These are phyloP conservation scores for Napeogenes sylphis DNA, from an alignment of 2,888 invertebrate genomes.

Conservation along the genomic window DNA sequence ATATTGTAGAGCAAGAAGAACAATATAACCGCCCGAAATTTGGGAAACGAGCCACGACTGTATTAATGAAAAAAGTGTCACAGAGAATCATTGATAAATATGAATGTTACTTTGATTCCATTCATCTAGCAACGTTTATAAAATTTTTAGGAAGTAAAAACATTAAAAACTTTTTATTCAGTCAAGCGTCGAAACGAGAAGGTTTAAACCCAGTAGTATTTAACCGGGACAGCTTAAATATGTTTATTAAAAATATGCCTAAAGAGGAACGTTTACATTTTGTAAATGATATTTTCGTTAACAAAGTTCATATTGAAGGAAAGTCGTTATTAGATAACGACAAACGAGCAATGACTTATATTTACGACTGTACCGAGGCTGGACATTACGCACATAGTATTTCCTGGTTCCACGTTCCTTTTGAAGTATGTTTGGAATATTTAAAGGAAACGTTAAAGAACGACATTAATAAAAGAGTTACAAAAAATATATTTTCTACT, in stretches of 20 bases:
- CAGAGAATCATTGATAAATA: slow-evolving; percentile 48
- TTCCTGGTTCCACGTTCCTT: slow-evolving; percentile 50
- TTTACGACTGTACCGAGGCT: slow-evolving; percentile 26
- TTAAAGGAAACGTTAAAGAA: slow-evolving; percentile 46
- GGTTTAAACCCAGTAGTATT: slow-evolving; percentile 28
- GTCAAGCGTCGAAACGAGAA: slow-evolving; percentile 31
- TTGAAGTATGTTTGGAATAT: slow-evolving; percentile 49
- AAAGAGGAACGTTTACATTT: slow-evolving; percentile 50
- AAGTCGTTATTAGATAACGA: slow-evolving; percentile 32
- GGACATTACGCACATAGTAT: slow-evolving; percentile 38
- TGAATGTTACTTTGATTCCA: slow-evolving; percentile 38
- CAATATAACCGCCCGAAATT: slow-evolving; percentile 33
- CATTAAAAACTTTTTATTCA: slow-evolving; percentile 46
- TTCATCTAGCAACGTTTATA: slow-evolving; percentile 55
- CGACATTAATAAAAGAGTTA: slow-evolving; percentile 42
- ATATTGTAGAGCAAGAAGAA: slow-evolving; percentile 39
- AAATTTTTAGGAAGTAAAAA: slow-evolving; percentile 47
- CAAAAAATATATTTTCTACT: slow-evolving; percentile 41
- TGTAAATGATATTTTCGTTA: slow-evolving; percentile 49
- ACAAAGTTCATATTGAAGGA: slow-evolving; percentile 37
- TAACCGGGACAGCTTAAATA: slow-evolving; percentile 39
- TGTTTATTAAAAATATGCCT: slow-evolving; percentile 47
- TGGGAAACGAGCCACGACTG: slow-evolving; percentile 41
- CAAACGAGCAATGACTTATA: slow-evolving; percentile 32
- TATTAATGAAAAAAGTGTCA: slow-evolving; percentile 46